Evolutionary conservation across 2,113 vertebrate species (phyloP).

Genomic region (Phocoena sinus): DNA sequence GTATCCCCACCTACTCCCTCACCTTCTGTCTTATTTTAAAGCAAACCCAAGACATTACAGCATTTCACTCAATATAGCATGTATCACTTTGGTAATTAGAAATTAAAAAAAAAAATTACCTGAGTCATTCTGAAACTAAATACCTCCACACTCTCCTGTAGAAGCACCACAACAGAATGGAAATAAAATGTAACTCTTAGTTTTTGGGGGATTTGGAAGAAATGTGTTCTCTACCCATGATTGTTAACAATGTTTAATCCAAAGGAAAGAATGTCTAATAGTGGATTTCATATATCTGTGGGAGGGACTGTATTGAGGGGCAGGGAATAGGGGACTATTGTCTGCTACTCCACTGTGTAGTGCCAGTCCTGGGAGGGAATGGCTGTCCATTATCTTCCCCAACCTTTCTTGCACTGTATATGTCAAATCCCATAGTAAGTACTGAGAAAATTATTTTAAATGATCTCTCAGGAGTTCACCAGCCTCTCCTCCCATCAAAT

Average conservation of each 20-base stretch:
- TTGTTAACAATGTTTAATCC: background rate
- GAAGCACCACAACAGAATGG: background rate
- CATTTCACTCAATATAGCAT: background rate
- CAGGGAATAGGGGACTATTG: background rate
- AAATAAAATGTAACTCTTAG: background rate
- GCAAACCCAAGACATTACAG: background rate
- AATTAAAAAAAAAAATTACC: background rate
- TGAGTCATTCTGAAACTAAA: background rate
- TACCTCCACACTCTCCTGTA: background rate
- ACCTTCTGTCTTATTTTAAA: background rate
- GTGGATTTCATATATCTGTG: background rate
- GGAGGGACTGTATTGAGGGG: background rate
- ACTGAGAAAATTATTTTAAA: background rate
- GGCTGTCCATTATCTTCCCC: background rate
- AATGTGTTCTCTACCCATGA: background rate
- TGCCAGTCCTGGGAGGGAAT: background rate
- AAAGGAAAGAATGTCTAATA: background rate
- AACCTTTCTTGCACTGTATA: background rate
- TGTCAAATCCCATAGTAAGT: background rate
- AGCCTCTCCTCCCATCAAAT: background rate
- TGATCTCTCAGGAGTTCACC: background rate
- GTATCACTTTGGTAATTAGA: background rate
- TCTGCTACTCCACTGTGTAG: accelerated
- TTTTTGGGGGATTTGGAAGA: background rate
- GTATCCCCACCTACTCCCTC: too few relatives aligned